Conservation (phyloP, 2,888 invertebrate genomes). For the Ernsta delagoae region DNA sequence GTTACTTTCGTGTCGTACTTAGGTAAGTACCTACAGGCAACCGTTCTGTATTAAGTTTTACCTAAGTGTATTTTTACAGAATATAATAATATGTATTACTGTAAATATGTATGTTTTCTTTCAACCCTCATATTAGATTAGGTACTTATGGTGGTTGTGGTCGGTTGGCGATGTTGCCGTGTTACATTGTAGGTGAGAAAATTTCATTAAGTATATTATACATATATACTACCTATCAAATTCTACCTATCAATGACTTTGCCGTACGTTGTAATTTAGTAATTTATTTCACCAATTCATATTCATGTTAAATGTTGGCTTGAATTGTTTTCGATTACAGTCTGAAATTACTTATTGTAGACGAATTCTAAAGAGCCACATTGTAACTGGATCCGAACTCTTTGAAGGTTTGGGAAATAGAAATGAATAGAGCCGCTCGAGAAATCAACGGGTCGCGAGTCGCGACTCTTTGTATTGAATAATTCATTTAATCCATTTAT, state of each 20-base stretch:
- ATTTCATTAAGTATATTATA: background rate
- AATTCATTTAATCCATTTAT: conserved; percentile 80
- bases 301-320: background rate
- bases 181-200: too few relatives aligned
- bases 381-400: conserved; percentile 35
- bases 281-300: conserved; percentile 5
- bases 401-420: conserved; percentile 35
- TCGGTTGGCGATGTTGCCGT: too few relatives aligned
- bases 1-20: too few relatives aligned
- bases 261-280: background rate
- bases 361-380: conserved; percentile 36
- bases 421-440: conserved; percentile 39
- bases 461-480: conserved; percentile 66
- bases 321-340: conserved; percentile 34
- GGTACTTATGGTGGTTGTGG: too few relatives aligned
- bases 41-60: too few relatives aligned
- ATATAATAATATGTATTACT: too few relatives aligned
- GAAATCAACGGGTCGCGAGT: conserved; percentile 46
- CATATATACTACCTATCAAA: too few relatives aligned
- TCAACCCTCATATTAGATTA: too few relatives aligned
- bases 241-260: background rate
- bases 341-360: conserved; percentile 34
- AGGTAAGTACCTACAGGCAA: too few relatives aligned
- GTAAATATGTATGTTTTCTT: too few relatives aligned
- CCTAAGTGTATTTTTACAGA: too few relatives aligned